Conservation (phyloP, 2,888 invertebrate species). For the Pandemis cinnamomeana region DNA sequence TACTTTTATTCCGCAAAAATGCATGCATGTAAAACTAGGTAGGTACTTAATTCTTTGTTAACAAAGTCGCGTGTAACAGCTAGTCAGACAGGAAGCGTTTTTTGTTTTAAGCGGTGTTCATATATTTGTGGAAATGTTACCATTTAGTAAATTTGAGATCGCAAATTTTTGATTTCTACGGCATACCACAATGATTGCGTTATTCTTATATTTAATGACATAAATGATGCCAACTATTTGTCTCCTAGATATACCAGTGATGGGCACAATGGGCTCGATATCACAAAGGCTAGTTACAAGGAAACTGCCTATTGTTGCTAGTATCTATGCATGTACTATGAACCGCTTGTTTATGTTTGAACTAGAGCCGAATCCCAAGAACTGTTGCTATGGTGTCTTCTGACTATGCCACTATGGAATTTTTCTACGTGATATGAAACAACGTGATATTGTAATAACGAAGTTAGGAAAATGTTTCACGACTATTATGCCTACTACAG, state of each 20-base stretch:
- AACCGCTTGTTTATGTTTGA: conserved; percentile 71
- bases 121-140: too few species aligned
- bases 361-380: conserved; percentile 57
- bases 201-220: not conserved
- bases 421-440: conserved; percentile 13
- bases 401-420: conserved; percentile 44
- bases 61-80: too few species aligned
- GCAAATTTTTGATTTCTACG: too few species aligned
- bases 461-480: conserved; percentile 2
- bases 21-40: too few species aligned
- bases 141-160: too few species aligned
- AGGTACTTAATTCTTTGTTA: too few species aligned
- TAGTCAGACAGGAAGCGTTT: too few species aligned
- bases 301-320: conserved; percentile 77
- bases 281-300: conserved; percentile 78
- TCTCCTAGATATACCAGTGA: conserved; percentile 12
- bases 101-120: too few species aligned
- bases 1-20: too few species aligned
- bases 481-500: not conserved
- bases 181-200: too few species aligned
- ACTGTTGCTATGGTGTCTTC: conserved; percentile 30
- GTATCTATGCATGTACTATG: conserved; percentile 65
- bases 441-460: not conserved
- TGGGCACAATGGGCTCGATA: conserved; percentile 53
- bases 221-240: not conserved